phyloP scores from a whole-genome alignment of 1,140 invertebrate species.

The Trinorchestia longiramus region DNA sequence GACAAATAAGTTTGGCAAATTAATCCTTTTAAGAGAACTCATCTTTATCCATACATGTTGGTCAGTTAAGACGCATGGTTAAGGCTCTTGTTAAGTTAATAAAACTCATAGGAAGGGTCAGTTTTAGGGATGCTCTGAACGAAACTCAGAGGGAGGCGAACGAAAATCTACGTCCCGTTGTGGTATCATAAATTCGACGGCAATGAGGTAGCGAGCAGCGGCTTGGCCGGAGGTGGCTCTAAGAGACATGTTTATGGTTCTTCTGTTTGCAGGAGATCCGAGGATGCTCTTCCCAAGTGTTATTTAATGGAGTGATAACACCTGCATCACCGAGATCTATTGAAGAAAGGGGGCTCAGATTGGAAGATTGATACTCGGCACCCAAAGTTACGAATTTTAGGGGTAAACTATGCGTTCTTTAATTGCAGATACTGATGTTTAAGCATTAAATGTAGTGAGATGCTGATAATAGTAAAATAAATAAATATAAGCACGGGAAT shows the following conservation, averaged over 20 bases:
- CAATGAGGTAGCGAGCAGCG: slow-evolving; percentile 38
- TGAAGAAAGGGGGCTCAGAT: slow-evolving; percentile 6
- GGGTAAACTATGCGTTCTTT: not conserved
- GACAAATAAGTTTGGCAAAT: not conserved
- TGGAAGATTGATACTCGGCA: not conserved
- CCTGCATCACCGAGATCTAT: slow-evolving; percentile 3
- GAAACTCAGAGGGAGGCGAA: slow-evolving; percentile 31
- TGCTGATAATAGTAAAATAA: not conserved
- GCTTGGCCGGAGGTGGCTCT: slow-evolving; percentile 40
- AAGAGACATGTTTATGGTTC: slow-evolving; percentile 55
- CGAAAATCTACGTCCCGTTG: not conserved
- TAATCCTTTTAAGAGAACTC: not conserved
- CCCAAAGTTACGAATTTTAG: not conserved
- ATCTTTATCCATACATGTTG: not conserved
- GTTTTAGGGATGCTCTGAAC: not conserved
- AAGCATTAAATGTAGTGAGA: not conserved
- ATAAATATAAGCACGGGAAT: not conserved
- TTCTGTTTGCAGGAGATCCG: slow-evolving; percentile 42
- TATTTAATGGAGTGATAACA: slow-evolving; percentile 55
- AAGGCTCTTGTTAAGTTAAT: not conserved
- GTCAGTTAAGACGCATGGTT: not conserved
- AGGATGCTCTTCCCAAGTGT: slow-evolving; percentile 16
- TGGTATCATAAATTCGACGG: slow-evolving; percentile 46
- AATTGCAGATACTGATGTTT: not conserved
- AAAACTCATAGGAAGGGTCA: not conserved